phyloP scores from a whole-genome alignment of 2,888 invertebrate species.

The Neria commutata region DNA sequence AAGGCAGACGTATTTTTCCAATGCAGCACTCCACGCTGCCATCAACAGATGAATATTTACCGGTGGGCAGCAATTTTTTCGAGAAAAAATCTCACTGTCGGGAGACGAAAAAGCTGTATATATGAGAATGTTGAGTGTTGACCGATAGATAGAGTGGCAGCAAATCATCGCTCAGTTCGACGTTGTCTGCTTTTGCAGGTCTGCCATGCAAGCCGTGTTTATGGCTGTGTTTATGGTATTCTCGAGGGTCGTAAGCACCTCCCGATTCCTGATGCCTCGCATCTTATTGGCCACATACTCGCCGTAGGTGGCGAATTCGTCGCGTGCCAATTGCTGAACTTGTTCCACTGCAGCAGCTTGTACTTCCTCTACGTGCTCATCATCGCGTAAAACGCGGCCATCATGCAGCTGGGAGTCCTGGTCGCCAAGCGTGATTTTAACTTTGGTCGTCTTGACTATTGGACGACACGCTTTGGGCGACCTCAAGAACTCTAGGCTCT shows the following conservation, averaged over 20 bases:
- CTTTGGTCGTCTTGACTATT: conserved; percentile 53
- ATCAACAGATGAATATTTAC: conserved; percentile 83
- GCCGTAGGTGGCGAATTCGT: conserved; percentile 67
- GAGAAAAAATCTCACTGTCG: too few relatives aligned
- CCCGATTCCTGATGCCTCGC: conserved; percentile 65
- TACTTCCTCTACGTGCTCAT: conserved; percentile 49
- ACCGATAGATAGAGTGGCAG: too few relatives aligned
- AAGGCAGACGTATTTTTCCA: conserved; percentile 83
- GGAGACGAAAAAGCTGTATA: too few relatives aligned
- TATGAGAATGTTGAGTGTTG: too few relatives aligned
- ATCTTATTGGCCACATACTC: conserved; percentile 69
- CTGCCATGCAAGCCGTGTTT: conserved; percentile 68
- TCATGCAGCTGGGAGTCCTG: conserved; percentile 41
- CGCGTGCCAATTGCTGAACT: conserved; percentile 54
- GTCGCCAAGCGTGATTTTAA: conserved; percentile 40
- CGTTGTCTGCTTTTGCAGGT: conserved; percentile 63
- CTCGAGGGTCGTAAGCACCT: conserved; percentile 66
- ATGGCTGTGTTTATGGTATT: conserved; percentile 69
- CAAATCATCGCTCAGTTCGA: too few relatives aligned
- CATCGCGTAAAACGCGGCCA: conserved; percentile 38
- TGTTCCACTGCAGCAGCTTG: conserved; percentile 22
- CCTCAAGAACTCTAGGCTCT: conserved; percentile 67
- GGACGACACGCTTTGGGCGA: conserved; percentile 63
- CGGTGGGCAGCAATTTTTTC: conserved; percentile 82
- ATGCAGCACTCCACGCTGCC: conserved; percentile 79